phyloP scores from a whole-genome alignment of 2,888 invertebrate species.

The Mesoligia furuncula region DNA sequence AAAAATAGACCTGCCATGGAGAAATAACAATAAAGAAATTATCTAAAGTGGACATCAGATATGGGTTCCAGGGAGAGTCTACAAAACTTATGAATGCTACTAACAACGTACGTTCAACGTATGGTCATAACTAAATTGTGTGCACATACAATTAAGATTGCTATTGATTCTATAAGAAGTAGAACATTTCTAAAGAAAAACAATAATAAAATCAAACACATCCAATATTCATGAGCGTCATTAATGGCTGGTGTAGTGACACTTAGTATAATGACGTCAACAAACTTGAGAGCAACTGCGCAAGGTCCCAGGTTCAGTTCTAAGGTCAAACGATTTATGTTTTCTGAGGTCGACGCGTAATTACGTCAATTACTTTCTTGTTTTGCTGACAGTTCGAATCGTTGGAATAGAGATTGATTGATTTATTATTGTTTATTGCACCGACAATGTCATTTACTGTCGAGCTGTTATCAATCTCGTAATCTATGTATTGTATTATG shows the following conservation, averaged over 20 bases:
- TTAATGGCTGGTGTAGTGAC: constrained; percentile 32
- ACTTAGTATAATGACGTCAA: constrained; percentile 57
- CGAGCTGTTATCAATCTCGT: constrained; percentile 21
- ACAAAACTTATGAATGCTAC: not conserved
- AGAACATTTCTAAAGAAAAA: constrained; percentile 6
- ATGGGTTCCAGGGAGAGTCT: constrained; percentile 3
- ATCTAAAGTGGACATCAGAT: constrained; percentile 10
- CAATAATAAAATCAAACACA: constrained; percentile 15
- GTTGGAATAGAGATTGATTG: constrained; percentile 58
- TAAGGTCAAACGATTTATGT: constrained; percentile 64
- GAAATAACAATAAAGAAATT: constrained; percentile 16
- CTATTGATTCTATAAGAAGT: not conserved
- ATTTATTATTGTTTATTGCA: constrained; percentile 58
- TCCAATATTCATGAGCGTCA: constrained; percentile 39
- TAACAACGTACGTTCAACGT: not conserved
- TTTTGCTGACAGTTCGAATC: constrained; percentile 59
- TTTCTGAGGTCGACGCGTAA: constrained; percentile 63
- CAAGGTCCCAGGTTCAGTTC: constrained; percentile 61
- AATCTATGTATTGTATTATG: constrained; percentile 34
- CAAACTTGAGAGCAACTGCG: constrained; percentile 35
- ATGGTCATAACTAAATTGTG: not conserved
- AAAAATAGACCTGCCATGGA: not conserved
- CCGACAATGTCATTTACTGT: constrained; percentile 48
- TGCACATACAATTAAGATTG: not conserved
- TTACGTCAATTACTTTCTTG: constrained; percentile 67